phyloP scores from a whole-genome alignment of 2,113 vertebrate species.

The Lepidothrix coronata region DNA sequence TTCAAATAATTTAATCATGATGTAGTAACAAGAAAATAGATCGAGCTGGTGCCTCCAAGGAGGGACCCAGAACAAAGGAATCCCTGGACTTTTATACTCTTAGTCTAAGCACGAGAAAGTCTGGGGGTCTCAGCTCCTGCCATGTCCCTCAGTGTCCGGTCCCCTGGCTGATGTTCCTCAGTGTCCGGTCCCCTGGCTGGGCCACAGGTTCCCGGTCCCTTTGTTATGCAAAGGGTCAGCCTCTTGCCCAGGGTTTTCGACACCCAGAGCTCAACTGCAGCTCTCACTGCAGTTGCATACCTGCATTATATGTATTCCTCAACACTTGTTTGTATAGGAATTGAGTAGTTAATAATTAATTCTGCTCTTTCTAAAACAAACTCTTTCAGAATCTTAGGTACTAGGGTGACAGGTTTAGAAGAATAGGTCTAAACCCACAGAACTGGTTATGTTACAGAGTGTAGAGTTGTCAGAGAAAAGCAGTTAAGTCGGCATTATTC shows the following conservation, averaged over 20 bases:
- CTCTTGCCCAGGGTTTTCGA: neutral
- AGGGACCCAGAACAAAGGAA: rapidly evolving
- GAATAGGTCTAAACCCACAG: neutral
- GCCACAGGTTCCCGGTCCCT: too few species aligned
- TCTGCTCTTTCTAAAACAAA: neutral
- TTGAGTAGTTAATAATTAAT: neutral
- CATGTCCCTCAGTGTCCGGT: neutral
- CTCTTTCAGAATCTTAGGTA: neutral
- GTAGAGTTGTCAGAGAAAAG: neutral
- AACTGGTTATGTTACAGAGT: neutral
- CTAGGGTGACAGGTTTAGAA: neutral
- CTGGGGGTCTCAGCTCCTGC: neutral
- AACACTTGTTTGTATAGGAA: neutral
- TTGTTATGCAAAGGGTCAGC: neutral
- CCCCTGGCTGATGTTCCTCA: too few species aligned
- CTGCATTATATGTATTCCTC: neutral
- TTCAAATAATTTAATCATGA: neutral
- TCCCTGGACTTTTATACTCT: neutral
- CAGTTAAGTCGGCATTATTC: neutral
- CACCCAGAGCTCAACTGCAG: neutral
- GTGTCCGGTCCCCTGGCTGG: neutral
- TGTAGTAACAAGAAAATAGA: neutral
- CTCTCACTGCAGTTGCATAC: neutral
- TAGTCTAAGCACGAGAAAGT: neutral
- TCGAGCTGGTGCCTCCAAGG: neutral